Base-by-base conservation (phyloP, 2,888 invertebrate genomes). In the Pimpla rufipes region DNA sequence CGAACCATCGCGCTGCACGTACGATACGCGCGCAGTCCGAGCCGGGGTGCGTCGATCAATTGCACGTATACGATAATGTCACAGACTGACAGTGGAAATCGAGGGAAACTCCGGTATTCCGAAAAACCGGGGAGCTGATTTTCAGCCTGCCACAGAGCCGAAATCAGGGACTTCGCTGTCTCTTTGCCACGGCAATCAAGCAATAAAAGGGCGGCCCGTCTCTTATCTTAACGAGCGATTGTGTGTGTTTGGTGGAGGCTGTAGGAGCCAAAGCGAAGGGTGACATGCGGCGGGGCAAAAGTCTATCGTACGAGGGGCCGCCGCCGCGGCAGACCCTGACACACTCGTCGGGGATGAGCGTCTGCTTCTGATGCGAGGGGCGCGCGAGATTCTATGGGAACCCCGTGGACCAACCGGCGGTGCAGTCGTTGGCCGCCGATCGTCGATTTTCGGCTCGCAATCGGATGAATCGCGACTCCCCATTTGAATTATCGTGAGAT, bases 161-260 rank as follows among this genome's bases (percentile, higher is more conserved):
- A 84, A 87, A 87, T 85, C 82, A 86, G 71, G 52, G 85, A 76
- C 78, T 70, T 5, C 70, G 79, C 35, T 67, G 74, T 66, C 75
- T 57, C 66, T 71, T 52, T 70, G 55, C 76, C 70, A 75, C 73
- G 84, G 83, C 87, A 86, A 87, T 87, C 87, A 82, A 81, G 85
- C 78, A 87, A 87, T 87, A 86, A 87, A 87, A 84, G 84, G 85
- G 81, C 81, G 81, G 73, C 68, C 83, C 83, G 3, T 2, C 29
- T 76, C 85, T 83, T 86, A 85, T 87, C 88, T 87, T 87, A 88
- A 88, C 87, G 87, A 88, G 87, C 86, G 86, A 88, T 88, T 87
- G 88, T 87, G 85, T 84, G 81, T 67, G 70, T 82, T 79, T 84
- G 79, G 83, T 77, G 77, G 80, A 79, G 80, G 77, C 52, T 81